Percentiles rank a stretch among this genome's conserved stretches.
Conservation (phyloP, 2,113 vertebrate species). For the Beaufortia kweichowensis region DNA sequence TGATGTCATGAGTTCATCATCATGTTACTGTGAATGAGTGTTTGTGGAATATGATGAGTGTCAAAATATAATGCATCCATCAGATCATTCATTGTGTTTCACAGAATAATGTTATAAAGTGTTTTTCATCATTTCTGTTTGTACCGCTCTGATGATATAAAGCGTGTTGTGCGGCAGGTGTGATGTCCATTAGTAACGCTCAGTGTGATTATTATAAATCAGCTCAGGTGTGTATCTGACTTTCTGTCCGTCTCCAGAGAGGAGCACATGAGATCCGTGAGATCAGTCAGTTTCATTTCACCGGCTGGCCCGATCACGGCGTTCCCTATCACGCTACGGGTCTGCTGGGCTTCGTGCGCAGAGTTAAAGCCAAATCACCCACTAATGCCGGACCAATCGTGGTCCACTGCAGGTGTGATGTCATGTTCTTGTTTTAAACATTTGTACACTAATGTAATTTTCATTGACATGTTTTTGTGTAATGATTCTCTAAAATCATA, state of each 20-base stretch:
- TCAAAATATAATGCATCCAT: too few relatives aligned
- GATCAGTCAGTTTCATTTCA: constrained; percentile 98
- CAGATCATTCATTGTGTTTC: too few relatives aligned
- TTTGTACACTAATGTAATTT: too few relatives aligned
- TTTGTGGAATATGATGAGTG: too few relatives aligned
- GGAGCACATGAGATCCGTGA: constrained; percentile 95
- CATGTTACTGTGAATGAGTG: too few relatives aligned
- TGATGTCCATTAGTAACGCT: neutral
- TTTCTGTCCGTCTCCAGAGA: constrained; percentile 72
- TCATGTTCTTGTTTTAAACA: neutral
- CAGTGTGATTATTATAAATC: neutral
- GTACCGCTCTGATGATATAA: too few relatives aligned
- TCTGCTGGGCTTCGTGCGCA: constrained; percentile 91
- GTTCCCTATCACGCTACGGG: constrained; percentile 97
- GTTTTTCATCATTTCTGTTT: too few relatives aligned
- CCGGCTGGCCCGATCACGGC: constrained; percentile 96
- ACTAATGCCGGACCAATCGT: constrained; percentile 91
- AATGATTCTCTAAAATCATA: too few relatives aligned
- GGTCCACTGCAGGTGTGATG: constrained; percentile 89
- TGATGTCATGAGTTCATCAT: too few relatives aligned
- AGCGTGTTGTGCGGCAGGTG: too few relatives aligned
- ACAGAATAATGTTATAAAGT: too few relatives aligned
- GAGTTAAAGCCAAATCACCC: constrained; percentile 94
- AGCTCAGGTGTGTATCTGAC: neutral
- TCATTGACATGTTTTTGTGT: too few relatives aligned